Base-by-base conservation (phyloP, 1,140 invertebrate species). In the Penaeus chinensis region DNA sequence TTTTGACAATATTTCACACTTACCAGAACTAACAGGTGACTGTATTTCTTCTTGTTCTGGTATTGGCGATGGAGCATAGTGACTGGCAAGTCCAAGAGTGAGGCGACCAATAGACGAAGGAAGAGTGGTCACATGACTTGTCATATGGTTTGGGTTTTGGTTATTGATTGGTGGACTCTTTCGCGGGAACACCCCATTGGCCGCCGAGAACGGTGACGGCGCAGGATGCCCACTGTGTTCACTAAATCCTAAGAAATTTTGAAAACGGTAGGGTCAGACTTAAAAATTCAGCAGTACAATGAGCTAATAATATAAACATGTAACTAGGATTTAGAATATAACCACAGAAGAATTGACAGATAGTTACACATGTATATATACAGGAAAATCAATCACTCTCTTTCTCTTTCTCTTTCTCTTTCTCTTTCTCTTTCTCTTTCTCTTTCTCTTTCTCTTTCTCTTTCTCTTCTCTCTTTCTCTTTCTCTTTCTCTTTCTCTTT, bases 21-120 rank as follows among this genome's bases (percentile, higher is more conserved):
- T 66, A 89, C 88, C 88, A 24, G 88, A 89, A 42, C 88, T 85
- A n/a, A 89, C 88, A 37, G 88, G 88, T 66, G 88, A 89, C 61
- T 86, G 88, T 63, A 89, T 82, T 69, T 89, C 88, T 76, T 89
- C 88, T 18, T 89, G 84, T 78, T 89, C 84, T 20, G 84, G 88
- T 69, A 89, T 89, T 74, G 88, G 88, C 24, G 88, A 86, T 10
- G 88, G 84, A 24, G 84, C 79, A 63, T 86, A 89, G 62, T 89
- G 88, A 61, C 84, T 82, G 69, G 88, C 84, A 79, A 89, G 84
- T 20, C 88, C 88, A 13, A 89, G 84, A 11, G 88, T 89, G 54
- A 89, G 81, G 16, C 88, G 83, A 18, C 88, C 88, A 77, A 89
- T 89, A 54, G 88, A 89, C 47, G 88, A 89, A 5, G 88, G 88